Base-by-base conservation (phyloP, 2,888 invertebrate genomes). In the Yponomeuta malinellus region DNA sequence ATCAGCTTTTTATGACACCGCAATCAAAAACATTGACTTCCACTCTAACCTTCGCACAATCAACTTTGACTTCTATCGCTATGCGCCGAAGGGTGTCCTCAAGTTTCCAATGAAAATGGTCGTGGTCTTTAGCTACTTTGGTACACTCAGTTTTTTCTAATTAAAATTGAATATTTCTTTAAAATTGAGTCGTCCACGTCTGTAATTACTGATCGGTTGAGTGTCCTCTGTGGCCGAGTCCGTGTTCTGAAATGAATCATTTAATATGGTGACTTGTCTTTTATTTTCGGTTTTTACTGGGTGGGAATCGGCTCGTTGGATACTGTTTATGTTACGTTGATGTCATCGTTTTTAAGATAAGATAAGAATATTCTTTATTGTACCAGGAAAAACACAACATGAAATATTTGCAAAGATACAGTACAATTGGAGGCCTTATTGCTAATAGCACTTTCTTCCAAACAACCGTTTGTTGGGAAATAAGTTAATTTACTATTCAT, bases 121-220 rank as follows among this genome's bases (percentile, higher is more conserved):
- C 10, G 31, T 64, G n/a, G 52, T 59, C 67, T 43, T n/a, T 15
- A 43, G 37, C 33, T 33, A 43, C 67, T 43, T 67, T 67, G 15
- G 6, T 33, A 67, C n/a, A 37, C 67, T 67, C 48, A 12, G 33
- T n/a, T 75, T 77, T 59, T 59, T 76, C 76, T 76, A 77, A 78
- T 77, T 78, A 76, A 77, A 77, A 77, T 76, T 77, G 78, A 75
- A 75, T 23, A 52, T 68, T 68, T 74, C 71, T 72, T 66, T 70
- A 72, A 73, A 76, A 78, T 78, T 76, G 78, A 78, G 78, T 78
- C 78, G 76, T 78, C 78, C 15, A 59, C 15, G 77, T 74, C 65
- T 73, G 75, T 77, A 78, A 78, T 78, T 78, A 76, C 74, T 74
- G 73, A 73, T 74, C 73, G 65, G 72, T 73, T 71, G 74, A 72